These are phyloP conservation scores for Drosophila algonquin DNA, from an alignment of 2,888 invertebrate species.

Conservation along the genomic window DNA sequence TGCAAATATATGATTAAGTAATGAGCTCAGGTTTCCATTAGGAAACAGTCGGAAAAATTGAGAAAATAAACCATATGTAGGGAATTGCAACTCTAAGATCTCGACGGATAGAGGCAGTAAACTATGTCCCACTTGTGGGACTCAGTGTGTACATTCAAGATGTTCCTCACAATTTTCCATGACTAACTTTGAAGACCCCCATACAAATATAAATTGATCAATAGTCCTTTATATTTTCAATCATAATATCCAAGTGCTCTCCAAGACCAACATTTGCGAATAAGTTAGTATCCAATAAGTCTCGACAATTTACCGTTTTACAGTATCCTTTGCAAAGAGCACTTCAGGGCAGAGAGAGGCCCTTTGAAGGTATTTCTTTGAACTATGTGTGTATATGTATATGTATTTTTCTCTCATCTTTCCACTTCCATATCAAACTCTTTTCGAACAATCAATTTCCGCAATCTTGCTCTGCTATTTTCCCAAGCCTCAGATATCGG, in stretches of 20 bases:
- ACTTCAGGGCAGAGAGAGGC: neutral
- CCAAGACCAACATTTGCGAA: neutral
- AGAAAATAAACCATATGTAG: neutral
- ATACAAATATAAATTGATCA: neutral
- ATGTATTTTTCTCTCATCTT: neutral
- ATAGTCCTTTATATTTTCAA: neutral
- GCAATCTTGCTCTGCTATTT: constrained; percentile 24
- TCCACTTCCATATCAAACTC: neutral
- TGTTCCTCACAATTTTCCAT: too few relatives aligned
- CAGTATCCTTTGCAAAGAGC: neutral
- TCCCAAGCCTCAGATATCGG: constrained; percentile 29
- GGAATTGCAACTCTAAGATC: neutral
- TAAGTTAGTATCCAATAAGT: neutral
- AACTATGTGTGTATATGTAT: neutral
- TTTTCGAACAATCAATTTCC: constrained; percentile 27
- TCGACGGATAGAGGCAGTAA: neutral
- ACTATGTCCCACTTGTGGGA: too few relatives aligned
- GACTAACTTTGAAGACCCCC: too few relatives aligned
- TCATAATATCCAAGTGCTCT: neutral
- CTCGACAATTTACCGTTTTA: neutral
- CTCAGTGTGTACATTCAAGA: too few relatives aligned
- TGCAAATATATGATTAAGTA: constrained; percentile 41
- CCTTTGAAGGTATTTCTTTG: neutral
- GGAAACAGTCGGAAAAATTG: neutral
- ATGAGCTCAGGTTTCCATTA: constrained; percentile 2